phyloP scores from a whole-genome alignment of 2,888 invertebrate genomes.

The Pandemis corylana region DNA sequence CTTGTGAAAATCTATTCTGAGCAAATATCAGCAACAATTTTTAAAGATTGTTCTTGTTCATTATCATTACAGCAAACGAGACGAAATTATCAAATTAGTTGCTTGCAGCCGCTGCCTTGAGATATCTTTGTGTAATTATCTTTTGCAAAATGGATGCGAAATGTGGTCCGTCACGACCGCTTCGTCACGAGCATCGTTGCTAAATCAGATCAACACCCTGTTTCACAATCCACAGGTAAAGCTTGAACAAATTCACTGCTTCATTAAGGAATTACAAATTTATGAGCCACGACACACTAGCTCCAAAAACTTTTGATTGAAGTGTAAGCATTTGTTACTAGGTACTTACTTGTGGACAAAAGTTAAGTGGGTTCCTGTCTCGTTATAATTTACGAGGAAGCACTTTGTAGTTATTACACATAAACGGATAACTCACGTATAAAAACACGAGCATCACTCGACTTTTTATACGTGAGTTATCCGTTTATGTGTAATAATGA shows the following conservation, averaged over 20 bases:
- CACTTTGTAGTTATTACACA: too few relatives aligned
- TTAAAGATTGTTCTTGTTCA: constrained; percentile 9
- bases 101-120: constrained; percentile 41
- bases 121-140: constrained; percentile 56
- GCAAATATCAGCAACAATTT: constrained; percentile 21
- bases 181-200: constrained; percentile 46
- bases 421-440: too few relatives aligned
- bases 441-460: too few relatives aligned
- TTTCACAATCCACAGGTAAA: constrained; percentile 25
- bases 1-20: too few relatives aligned
- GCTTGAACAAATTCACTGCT: neutral
- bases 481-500: too few relatives aligned
- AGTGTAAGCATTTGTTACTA: too few relatives aligned
- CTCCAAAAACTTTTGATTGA: too few relatives aligned
- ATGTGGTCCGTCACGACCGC: constrained; percentile 55
- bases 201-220: constrained; percentile 34
- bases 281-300: neutral
- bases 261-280: neutral
- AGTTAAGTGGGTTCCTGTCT: too few relatives aligned
- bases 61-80: constrained; percentile 26
- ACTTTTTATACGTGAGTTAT: too few relatives aligned
- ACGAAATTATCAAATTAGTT: constrained; percentile 39
- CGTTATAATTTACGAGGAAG: too few relatives aligned
- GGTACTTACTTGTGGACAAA: too few relatives aligned
- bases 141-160: constrained; percentile 58